Conservation (phyloP, 2,888 invertebrate genomes). For the Diaprepes abbreviatus region DNA sequence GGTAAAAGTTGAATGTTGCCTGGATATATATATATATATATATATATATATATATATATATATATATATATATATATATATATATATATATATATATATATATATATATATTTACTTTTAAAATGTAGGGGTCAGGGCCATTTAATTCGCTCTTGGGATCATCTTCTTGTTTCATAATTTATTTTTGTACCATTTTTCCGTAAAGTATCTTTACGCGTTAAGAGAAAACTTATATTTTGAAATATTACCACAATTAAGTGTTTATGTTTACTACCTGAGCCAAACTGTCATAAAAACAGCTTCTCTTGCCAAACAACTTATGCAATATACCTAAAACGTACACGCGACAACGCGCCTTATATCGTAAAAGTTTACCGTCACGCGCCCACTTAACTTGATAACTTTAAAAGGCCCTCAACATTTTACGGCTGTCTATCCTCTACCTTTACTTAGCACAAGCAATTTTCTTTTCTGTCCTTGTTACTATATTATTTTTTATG, state of each 20-base stretch:
- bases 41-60: no score
- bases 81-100: no score
- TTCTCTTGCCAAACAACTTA: constrained; percentile 8
- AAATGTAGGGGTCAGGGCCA: no score
- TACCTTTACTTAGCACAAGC: neutral
- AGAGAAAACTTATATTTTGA: constrained; percentile 1
- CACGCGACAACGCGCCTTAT: constrained; percentile 24
- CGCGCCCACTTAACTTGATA: constrained; percentile 37
- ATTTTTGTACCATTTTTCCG: no score
- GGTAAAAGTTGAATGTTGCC: no score
- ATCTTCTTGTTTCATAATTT: no score
- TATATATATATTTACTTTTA: no score
- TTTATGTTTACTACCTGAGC: neutral
- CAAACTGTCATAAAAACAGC: constrained; percentile 10
- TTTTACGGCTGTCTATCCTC: constrained; percentile 27
- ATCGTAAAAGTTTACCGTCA: constrained; percentile 37
- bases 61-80: no score
- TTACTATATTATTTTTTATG: constrained; percentile 11
- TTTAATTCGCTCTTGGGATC: no score
- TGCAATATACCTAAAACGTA: constrained; percentile 15
- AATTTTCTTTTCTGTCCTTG: constrained; percentile 6
- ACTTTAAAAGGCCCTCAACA: constrained; percentile 32
- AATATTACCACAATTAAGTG: constrained; percentile 13
- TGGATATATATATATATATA: no score
- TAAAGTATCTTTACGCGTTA: neutral